phyloP scores from a whole-genome alignment of 2,888 invertebrate genomes.

The Tetragnatha montana region DNA sequence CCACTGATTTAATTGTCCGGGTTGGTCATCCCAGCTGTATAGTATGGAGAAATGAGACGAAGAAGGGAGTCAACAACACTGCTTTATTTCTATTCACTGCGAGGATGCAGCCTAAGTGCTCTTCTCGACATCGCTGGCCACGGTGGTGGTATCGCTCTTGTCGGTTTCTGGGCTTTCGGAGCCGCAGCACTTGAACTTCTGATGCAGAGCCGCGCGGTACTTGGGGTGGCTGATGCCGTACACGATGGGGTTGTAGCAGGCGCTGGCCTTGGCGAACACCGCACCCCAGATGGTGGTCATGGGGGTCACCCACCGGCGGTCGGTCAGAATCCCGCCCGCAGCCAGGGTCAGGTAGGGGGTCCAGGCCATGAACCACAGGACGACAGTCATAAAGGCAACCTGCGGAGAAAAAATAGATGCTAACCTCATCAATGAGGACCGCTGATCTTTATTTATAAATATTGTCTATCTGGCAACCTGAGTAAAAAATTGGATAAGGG shows the following conservation, averaged over 20 bases:
- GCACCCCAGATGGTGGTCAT: slow-evolving; percentile 91
- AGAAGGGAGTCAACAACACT: too few species aligned
- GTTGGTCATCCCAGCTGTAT: too few species aligned
- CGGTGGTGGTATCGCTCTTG: slow-evolving; percentile 22
- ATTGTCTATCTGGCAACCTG: background rate
- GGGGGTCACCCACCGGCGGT: slow-evolving; percentile 85
- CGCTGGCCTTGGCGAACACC: slow-evolving; percentile 91
- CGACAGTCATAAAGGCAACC: slow-evolving; percentile 91
- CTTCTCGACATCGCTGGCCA: slow-evolving; percentile 45
- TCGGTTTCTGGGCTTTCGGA: background rate
- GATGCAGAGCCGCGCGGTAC: slow-evolving; percentile 85
- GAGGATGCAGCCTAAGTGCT: background rate
- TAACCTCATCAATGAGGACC: background rate
- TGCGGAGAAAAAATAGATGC: slow-evolving; percentile 74
- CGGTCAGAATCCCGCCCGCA: slow-evolving; percentile 82
- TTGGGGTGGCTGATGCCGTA: slow-evolving; percentile 92
- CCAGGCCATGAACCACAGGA: slow-evolving; percentile 94
- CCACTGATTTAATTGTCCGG: too few species aligned
- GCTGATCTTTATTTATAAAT: too few species aligned
- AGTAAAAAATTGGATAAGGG: background rate
- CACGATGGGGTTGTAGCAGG: slow-evolving; percentile 92
- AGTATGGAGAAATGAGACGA: too few species aligned
- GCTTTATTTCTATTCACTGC: too few species aligned
- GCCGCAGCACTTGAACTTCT: slow-evolving; percentile 80
- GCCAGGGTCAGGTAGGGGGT: slow-evolving; percentile 79